These are phyloP conservation scores for Rhombomys opimus DNA, from an alignment of 2,113 vertebrate genomes.

Conservation along the genomic window DNA sequence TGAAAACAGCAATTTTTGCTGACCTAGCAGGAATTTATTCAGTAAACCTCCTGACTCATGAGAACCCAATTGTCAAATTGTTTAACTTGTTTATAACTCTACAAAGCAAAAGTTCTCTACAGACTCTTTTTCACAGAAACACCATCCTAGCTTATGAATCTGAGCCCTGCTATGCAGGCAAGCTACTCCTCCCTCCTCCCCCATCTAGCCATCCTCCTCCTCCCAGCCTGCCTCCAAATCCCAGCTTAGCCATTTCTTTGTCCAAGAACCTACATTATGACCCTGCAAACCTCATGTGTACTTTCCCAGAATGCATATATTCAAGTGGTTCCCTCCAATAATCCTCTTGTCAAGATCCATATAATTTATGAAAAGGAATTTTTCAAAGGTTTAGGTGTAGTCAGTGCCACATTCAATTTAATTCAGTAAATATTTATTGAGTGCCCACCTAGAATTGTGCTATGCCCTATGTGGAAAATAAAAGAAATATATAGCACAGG, in stretches of 20 bases:
- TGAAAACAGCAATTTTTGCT: slow-evolving; percentile 18
- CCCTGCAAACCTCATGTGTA: background rate
- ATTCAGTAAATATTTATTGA: slow-evolving; percentile 80
- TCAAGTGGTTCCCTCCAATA: slow-evolving; percentile 34
- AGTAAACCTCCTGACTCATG: slow-evolving; percentile 44
- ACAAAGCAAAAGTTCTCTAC: background rate
- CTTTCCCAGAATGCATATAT: slow-evolving; percentile 9
- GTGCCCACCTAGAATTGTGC: slow-evolving; percentile 42
- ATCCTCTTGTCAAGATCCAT: slow-evolving; percentile 37
- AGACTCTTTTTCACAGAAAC: background rate
- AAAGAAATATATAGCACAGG: slow-evolving; percentile 71
- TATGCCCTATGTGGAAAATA: slow-evolving; percentile 34
- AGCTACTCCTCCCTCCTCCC: background rate
- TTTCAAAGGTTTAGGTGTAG: slow-evolving; percentile 51
- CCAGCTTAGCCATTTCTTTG: background rate
- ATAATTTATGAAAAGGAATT: slow-evolving; percentile 69
- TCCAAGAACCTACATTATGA: background rate
- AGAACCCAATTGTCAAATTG: slow-evolving; percentile 42
- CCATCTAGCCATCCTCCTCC: background rate
- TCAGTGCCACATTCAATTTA: slow-evolving; percentile 60
- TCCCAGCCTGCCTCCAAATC: background rate
- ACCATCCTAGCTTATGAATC: background rate
- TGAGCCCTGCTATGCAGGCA: background rate
- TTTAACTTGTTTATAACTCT: slow-evolving; percentile 49
- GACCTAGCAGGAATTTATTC: slow-evolving; percentile 48